phyloP scores from a whole-genome alignment of 2,888 invertebrate species.

The Platerodrilus igneus region DNA sequence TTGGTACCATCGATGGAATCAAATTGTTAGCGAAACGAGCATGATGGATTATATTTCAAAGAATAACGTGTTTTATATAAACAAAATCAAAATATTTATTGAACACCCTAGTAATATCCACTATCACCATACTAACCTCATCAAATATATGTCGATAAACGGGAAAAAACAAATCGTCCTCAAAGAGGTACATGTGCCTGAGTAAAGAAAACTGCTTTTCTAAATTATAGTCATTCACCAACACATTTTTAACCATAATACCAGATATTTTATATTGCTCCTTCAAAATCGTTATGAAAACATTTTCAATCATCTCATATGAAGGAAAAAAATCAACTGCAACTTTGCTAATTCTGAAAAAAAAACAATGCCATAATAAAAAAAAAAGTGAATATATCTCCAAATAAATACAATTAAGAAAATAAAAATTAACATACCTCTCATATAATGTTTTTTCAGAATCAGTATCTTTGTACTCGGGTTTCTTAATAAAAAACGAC shows the following conservation, averaged over 20 bases:
- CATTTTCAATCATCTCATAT: conserved; percentile 37
- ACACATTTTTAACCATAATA: conserved; percentile 40
- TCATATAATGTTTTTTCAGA: conserved; percentile 10
- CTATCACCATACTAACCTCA: conserved; percentile 31
- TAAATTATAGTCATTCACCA: conserved; percentile 39
- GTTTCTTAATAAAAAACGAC: conserved; percentile 38
- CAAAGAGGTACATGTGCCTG: conserved; percentile 41
- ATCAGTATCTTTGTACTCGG: conserved; percentile 10
- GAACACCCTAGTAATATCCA: not conserved
- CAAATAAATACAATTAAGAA: no score
- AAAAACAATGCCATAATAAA: no score
- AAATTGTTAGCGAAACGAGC: no score
- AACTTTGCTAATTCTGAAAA: conserved; percentile 37
- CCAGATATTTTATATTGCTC: conserved; percentile 41
- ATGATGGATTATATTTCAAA: no score
- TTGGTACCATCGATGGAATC: no score
- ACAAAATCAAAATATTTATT: not conserved
- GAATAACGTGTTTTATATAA: no score
- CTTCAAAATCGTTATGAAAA: conserved; percentile 35
- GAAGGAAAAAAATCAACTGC: conserved; percentile 39
- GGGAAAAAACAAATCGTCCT: conserved; percentile 42
- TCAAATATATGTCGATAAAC: conserved; percentile 41
- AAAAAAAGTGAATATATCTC: no score
- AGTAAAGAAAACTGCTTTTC: conserved; percentile 41
- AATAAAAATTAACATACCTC: no score